These are phyloP conservation scores for Poecilia gillii DNA, from an alignment of 2,797 vertebrate genomes.

Conservation along the genomic window DNA sequence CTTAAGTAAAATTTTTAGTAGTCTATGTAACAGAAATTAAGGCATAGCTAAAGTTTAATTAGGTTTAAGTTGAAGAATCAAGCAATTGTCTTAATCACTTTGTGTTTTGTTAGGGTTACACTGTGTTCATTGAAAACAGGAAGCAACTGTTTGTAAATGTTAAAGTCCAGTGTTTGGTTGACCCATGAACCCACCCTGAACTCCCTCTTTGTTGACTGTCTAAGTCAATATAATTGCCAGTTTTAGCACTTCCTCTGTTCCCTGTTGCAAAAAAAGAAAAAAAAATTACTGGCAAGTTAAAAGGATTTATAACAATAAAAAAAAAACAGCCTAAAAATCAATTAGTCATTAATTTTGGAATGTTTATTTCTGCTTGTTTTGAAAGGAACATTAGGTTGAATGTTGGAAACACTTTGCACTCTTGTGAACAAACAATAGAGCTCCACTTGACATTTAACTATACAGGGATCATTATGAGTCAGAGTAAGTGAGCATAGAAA, in stretches of 20 bases:
- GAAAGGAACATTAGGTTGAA: neutral
- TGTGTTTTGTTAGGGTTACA: constrained; percentile 3
- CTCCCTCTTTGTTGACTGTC: neutral
- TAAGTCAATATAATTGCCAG: neutral
- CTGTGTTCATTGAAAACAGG: neutral
- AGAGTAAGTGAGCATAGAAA: constrained; percentile 37
- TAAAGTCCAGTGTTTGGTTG: constrained; percentile 5
- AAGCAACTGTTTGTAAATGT: constrained; percentile 9
- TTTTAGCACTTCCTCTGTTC: neutral
- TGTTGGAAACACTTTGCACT: neutral
- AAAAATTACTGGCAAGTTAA: neutral
- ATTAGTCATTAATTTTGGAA: neutral
- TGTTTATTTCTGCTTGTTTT: neutral
- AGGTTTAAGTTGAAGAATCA: neutral
- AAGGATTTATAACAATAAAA: neutral
- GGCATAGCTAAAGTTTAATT: neutral
- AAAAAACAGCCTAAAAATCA: neutral
- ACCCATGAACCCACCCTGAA: neutral
- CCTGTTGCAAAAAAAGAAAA: neutral
- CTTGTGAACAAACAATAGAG: constrained; percentile 3
- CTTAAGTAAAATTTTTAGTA: neutral
- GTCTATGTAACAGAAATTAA: neutral
- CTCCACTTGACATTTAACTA: constrained; percentile 8
- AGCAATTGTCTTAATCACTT: neutral
- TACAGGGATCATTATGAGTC: constrained; percentile 15